These are phyloP conservation scores for Venturia canescens DNA, from an alignment of 1,140 invertebrate genomes.

Conservation along the genomic window DNA sequence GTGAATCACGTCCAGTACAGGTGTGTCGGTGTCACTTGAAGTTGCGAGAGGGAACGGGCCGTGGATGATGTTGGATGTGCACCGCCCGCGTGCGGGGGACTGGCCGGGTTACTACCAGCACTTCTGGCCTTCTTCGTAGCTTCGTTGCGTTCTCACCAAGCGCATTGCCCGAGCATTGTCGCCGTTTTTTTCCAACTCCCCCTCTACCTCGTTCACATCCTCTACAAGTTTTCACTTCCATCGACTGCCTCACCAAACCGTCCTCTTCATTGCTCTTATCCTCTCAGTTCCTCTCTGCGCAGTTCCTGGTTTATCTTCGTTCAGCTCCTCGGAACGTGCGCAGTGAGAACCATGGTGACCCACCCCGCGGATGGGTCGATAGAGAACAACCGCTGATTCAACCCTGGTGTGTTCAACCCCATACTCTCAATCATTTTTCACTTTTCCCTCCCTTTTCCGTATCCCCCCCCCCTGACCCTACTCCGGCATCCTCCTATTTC, in stretches of 20 bases:
- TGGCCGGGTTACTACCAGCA: slow-evolving; percentile 73
- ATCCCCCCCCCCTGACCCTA: not conserved
- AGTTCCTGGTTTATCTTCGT: not conserved
- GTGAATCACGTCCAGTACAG: slow-evolving; percentile 3
- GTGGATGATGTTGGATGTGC: slow-evolving; percentile 61
- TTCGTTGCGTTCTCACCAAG: slow-evolving; percentile 48
- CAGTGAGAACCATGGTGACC: slow-evolving; percentile 62
- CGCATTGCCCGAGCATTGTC: not conserved
- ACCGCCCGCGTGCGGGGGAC: slow-evolving; percentile 73
- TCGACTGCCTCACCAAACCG: slow-evolving; percentile 46
- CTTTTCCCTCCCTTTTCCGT: slow-evolving; percentile 40
- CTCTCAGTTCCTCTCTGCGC: not conserved
- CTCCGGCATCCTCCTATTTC: slow-evolving; percentile 31
- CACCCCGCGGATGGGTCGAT: slow-evolving; percentile 70
- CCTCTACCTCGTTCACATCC: slow-evolving; percentile 42
- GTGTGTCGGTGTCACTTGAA: not conserved
- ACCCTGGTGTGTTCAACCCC: slow-evolving; percentile 46
- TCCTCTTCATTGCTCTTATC: slow-evolving; percentile 52
- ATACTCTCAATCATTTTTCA: slow-evolving; percentile 54
- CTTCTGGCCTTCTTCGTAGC: slow-evolving; percentile 41
- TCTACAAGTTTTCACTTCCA: slow-evolving; percentile 42
- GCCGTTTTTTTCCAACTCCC: slow-evolving; percentile 38
- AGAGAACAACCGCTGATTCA: slow-evolving; percentile 64
- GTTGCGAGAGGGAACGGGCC: slow-evolving; percentile 39
- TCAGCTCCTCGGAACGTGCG: slow-evolving; percentile 64